phyloP scores from a whole-genome alignment of 2,888 invertebrate species.

The Conus canariensis region DNA sequence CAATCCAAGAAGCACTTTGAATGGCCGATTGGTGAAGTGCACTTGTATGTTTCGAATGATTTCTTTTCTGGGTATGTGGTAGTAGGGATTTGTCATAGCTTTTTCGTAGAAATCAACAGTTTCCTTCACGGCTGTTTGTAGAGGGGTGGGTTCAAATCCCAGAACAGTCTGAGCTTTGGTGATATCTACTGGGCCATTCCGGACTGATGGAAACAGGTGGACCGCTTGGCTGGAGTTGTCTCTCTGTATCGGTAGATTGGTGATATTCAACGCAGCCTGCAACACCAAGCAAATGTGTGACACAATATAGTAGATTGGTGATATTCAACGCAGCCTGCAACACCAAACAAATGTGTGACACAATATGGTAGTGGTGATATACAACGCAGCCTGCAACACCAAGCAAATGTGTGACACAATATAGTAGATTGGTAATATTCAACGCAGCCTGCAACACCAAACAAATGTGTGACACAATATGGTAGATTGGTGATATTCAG shows the following conservation, averaged over 20 bases:
- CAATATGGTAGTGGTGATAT: slow-evolving; percentile 43
- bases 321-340: slow-evolving; percentile 47
- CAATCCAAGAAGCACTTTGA: slow-evolving; percentile 59
- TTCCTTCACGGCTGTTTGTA: slow-evolving; percentile 71
- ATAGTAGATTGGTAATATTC: slow-evolving; percentile 51
- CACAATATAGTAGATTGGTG: slow-evolving; percentile 42
- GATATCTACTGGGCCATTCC: slow-evolving; percentile 76
- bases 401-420: no score
- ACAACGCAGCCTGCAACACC: slow-evolving; percentile 42
- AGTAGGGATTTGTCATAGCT: slow-evolving; percentile 67
- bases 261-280: slow-evolving; percentile 48
- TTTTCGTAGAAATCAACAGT: slow-evolving; percentile 78
- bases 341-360: background rate
- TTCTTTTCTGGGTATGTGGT: slow-evolving; percentile 63
- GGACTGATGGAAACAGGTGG: slow-evolving; percentile 79
- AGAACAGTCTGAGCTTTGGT: slow-evolving; percentile 74
- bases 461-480: background rate
- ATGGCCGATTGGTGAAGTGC: slow-evolving; percentile 61
- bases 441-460: slow-evolving; percentile 34
- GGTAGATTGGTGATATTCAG: slow-evolving; percentile 52
- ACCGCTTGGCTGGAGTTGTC: slow-evolving; percentile 62
- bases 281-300: background rate
- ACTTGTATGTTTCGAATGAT: slow-evolving; percentile 68
- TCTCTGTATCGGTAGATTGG: slow-evolving; percentile 52
- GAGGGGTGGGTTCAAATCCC: slow-evolving; percentile 76